phyloP scores from a whole-genome alignment of 2,797 vertebrate species.

The Esox lucius region DNA sequence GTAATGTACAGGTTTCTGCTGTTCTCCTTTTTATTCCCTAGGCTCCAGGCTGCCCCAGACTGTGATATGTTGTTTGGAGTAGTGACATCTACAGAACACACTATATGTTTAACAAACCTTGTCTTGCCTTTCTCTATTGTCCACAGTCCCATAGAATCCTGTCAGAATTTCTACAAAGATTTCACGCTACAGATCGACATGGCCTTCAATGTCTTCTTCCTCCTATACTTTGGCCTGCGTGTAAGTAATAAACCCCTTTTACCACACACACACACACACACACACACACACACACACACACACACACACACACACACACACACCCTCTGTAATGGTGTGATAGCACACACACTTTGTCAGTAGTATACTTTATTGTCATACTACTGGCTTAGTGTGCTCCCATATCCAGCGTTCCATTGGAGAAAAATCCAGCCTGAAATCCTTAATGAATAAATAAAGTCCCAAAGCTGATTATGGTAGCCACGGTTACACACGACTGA shows the following conservation, averaged over 20 bases:
- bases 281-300: neutral
- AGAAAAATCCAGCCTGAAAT: slow-evolving; percentile 46
- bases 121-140: slow-evolving; percentile 49
- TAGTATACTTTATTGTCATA: neutral
- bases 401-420: slow-evolving; percentile 41
- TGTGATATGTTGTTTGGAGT: neutral
- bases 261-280: neutral
- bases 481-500: slow-evolving; percentile 45
- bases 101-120: neutral
- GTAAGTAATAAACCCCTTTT: slow-evolving; percentile 73
- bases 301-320: neutral
- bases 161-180: slow-evolving; percentile 99
- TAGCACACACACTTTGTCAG: neutral
- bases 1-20: slow-evolving; percentile 11
- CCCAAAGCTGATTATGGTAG: slow-evolving; percentile 61
- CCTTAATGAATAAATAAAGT: slow-evolving; percentile 62
- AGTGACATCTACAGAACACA: neutral
- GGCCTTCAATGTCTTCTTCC: slow-evolving; percentile 99
- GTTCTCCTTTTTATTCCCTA: neutral
- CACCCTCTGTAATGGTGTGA: neutral
- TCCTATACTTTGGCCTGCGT: slow-evolving; percentile 97
- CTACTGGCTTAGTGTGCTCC: slow-evolving; percentile 37
- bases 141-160: slow-evolving; percentile 98
- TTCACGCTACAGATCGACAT: slow-evolving; percentile 99
- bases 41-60: neutral